Conservation (phyloP, 2,797 vertebrate species). For the Pterois miles region DNA sequence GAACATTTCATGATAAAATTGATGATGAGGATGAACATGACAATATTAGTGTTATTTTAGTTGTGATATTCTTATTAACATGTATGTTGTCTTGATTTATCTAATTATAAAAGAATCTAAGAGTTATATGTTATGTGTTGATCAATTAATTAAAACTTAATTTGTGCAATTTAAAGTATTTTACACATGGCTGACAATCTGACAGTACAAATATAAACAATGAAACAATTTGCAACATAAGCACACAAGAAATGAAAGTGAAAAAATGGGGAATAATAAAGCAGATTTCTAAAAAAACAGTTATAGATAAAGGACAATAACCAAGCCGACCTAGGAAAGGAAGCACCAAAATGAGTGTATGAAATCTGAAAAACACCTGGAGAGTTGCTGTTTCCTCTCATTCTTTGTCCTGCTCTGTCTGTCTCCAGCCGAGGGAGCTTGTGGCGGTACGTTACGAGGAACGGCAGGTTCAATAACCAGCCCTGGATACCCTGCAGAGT, state of each 20-base stretch:
- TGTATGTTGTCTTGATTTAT: neutral
- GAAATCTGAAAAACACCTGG: neutral
- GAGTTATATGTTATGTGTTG: neutral
- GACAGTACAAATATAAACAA: neutral
- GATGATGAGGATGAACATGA: neutral
- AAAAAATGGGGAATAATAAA: neutral
- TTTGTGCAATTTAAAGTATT: neutral
- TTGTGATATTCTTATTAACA: neutral
- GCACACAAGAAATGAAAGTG: neutral
- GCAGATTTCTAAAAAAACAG: neutral
- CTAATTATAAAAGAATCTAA: neutral
- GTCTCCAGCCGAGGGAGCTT: slow-evolving; percentile 92
- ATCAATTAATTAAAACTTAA: neutral
- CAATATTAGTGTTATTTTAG: neutral
- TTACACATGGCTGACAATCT: neutral
- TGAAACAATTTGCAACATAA: neutral
- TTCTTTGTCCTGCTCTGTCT: slow-evolving; percentile 16
- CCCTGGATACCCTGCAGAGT: slow-evolving; percentile 95
- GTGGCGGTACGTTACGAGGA: slow-evolving; percentile 94
- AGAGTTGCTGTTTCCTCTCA: neutral
- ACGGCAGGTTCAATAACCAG: slow-evolving; percentile 94
- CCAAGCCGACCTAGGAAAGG: neutral
- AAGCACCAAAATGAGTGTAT: neutral
- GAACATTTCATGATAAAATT: neutral
- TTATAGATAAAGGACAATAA: neutral